These are phyloP conservation scores for Pontoporia blainvillei DNA, from an alignment of 2,113 vertebrate genomes.

Conservation along the genomic window DNA sequence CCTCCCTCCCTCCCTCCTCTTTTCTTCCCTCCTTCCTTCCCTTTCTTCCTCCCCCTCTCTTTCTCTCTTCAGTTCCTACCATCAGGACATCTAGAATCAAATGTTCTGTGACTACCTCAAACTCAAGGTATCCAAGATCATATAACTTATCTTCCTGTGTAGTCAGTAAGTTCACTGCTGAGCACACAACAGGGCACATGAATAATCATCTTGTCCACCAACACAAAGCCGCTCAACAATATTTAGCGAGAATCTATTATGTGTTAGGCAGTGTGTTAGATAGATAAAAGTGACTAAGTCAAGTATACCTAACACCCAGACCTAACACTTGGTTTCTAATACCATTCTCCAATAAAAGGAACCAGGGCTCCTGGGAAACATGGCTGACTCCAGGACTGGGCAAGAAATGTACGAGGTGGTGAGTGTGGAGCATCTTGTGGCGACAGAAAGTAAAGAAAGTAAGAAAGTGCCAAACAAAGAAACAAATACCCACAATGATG, in stretches of 20 bases:
- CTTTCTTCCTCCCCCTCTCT: not conserved
- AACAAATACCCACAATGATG: not conserved
- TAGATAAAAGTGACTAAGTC: not conserved
- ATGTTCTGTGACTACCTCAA: not conserved
- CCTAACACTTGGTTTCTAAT: not conserved
- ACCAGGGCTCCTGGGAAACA: not conserved
- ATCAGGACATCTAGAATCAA: not conserved
- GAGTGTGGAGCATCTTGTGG: not conserved
- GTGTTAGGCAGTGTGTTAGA: not conserved
- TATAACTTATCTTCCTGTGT: not conserved
- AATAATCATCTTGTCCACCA: not conserved
- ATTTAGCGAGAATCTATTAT: not conserved
- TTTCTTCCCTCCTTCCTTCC: not conserved
- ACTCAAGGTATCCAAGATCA: not conserved
- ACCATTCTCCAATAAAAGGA: not conserved
- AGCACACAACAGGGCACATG: accelerated
- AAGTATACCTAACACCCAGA: not conserved
- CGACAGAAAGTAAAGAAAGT: not conserved
- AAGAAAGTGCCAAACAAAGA: not conserved
- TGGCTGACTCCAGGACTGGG: not conserved
- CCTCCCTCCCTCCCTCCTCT: not conserved
- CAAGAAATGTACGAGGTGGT: not conserved
- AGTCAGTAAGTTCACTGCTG: not conserved
- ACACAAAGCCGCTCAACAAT: not conserved
- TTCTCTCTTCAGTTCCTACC: not conserved